Evolutionary conservation across 2,888 invertebrate species (phyloP), one percentile per base, ranked within the genome.

Genomic region (Mythimna pallens): DNA sequence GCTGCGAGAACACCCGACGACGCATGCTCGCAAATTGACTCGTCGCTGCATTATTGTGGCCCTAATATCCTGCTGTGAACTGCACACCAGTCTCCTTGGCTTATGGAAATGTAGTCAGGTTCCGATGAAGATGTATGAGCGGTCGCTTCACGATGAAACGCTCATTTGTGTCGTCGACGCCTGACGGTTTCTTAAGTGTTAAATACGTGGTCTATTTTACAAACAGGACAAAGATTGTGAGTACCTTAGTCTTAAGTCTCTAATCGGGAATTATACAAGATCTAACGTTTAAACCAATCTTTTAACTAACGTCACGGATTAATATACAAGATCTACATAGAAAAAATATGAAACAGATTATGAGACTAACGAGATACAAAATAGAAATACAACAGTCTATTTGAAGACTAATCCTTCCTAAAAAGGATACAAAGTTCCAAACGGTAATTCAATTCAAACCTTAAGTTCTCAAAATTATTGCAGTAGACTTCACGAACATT

Each of bases 1-100:
- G 81, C 82, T 80, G 70, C 74, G 79, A 65, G 80, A 81, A 66
- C 80, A 82, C 59, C 73, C 57, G 80, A 77, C 83, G 70, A 76
- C 83, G 67, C 78, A 83, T 76, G 80, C 76, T 85, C 85, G 86
- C 89, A 89, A 89, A 92, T 92, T 92, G 90, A 92, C 89, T 89
- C 86, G 90, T 91, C 91, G 85, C 83, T 86, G 82, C 82, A 81
- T 86, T 86, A 91, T 89, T 87, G 87, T 81, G 85, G 70, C 83
- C 79, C 78, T 90, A 89, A 91, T 90, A 86, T 83, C 88, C 76
- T 66, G 61, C 62, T 74, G 73, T 63, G 64, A 57, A 70, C 65
- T 65, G 66, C 61, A 57, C 52, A 52, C 12, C 50, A 40, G 65
- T 71, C 73, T 43, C 54, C 65, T 57, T 50, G 25, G 63, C 70